Evolutionary conservation across 2,888 invertebrate species (phyloP), one percentile per base, ranked within the genome.

Genomic region (Synergus umbraculus): DNA sequence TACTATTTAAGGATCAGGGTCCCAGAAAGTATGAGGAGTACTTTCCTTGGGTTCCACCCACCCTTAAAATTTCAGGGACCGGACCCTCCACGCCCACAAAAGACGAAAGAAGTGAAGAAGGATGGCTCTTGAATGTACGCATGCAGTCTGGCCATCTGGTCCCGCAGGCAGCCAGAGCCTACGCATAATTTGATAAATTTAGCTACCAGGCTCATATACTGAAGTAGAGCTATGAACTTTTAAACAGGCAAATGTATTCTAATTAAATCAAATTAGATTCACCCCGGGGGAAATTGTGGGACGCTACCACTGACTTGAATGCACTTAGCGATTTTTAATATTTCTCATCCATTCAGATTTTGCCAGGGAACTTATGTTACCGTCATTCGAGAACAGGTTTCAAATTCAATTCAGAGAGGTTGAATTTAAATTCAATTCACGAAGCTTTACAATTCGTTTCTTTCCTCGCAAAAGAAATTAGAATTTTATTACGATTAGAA

Each of bases 161-260:
- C 76, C 66, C 46, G 8, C 66, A 64, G 66, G 49, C 46, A 54
- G 58, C 60, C 65, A 66, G 66, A 29, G 49, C 49, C 86, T 86
- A 90, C 90, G 90, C 90, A 90, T 90, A 90, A 90, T 90, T 90
- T 87, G 89, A 88, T 89, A 88, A 90, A 90, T 90, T 90, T 89
- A 89, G 87, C 85, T 90, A 90, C 87, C 90, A 90, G 90, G 90
- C 88, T 89, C 83, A 89, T 90, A 90, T 90, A 84, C 85, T 79
- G 80, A 76, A 81, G 86, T 85, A 87, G 90, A 90, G 90, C 90
- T 89, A 85, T 86, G 82, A 86, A 85, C 84, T 88, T 89, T 89
- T 87, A 88, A 86, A 87, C 86, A 86, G 85, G 87, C 89, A 90
- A 90, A 90, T 90, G 88, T 90, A 90, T 90, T 90, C 89, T 90